Base-by-base conservation (phyloP, 2,797 vertebrate species). In the Myioborus melanocephalus region DNA sequence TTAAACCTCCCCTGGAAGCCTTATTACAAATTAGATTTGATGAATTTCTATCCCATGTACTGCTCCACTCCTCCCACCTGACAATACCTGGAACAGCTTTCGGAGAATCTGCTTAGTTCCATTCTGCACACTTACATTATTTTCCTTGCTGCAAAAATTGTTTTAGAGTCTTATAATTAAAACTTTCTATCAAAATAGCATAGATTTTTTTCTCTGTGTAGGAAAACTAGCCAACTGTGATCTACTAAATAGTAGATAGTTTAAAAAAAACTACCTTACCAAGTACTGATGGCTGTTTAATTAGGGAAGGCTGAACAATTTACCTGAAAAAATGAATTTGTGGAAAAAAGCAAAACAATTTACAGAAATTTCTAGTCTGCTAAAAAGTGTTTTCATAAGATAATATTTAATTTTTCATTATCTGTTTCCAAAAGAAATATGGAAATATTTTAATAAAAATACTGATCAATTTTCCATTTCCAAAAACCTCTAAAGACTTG, bases 91-190 rank as follows among this genome's bases (percentile, higher is more conserved):
- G 72, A 75, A 71, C 39, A 69, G 63, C 81, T 87, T 93, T 82
- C 10, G 24, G 69, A 60, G 57, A 92, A 82, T 50, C 65, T 80
- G 49, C 63, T 86, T 76, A 66, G 79, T 35, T 68, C 28, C 63
- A 63, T 60, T 91, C 72, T 41, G 34, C 32, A 75, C 23, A 21
- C 35, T 35, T 64, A 26, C 1, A 2, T 22, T 21, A 47, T 63
- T 53, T 60, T 37, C 9, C 55, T 50, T 76, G 13, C 79, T 89
- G 23, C 55, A 92, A 90, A 41, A 82, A 81, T 20, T 76, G 35
- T 28, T 87, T 56, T 79, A 89, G 44, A 92, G 43, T 21, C 77
- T 90, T 87, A 28, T 59, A 93, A 91, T 88, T 83, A 91, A 92
- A 96, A 81, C 27, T 86, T 88, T 79, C 44, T 76, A 76, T 37